These are phyloP conservation scores for Phytoseiulus persimilis DNA, from an alignment of 2,888 invertebrate species.

Conservation along the genomic window DNA sequence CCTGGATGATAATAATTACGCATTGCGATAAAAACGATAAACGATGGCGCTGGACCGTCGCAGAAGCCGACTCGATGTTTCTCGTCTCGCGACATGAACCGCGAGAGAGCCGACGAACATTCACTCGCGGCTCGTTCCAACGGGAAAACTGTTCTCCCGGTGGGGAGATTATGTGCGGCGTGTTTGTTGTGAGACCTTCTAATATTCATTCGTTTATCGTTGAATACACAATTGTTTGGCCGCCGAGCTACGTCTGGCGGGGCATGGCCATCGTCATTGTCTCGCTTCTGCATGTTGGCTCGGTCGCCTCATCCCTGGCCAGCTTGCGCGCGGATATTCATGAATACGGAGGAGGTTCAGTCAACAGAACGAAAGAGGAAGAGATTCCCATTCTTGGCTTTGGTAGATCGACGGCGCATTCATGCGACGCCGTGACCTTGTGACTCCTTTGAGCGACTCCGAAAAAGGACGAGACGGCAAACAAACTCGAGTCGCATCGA, in stretches of 20 bases:
- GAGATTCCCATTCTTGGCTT: not conserved
- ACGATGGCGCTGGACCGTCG: not conserved
- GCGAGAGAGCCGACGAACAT: not conserved
- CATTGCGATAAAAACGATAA: not conserved
- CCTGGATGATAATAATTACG: not conserved
- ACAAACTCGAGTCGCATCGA: not conserved
- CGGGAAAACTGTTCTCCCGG: not conserved
- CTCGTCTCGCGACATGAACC: not conserved
- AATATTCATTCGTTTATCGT: conserved; percentile 5
- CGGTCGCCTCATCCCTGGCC: not conserved
- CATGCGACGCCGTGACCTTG: not conserved
- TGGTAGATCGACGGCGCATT: not conserved
- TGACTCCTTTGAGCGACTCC: not conserved
- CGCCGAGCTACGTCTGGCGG: not conserved
- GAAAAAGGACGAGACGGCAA: not conserved
- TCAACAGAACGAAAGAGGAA: not conserved
- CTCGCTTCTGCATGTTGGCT: not conserved
- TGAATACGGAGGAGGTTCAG: not conserved
- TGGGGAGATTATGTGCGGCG: not conserved
- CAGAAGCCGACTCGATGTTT: not conserved
- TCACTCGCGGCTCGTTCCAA: not conserved
- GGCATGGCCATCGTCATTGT: not conserved
- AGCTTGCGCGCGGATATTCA: not conserved
- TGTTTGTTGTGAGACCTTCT: not conserved
- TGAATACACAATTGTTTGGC: not conserved